Base-by-base conservation (phyloP, 1,140 invertebrate genomes). In the Phenacoccus solenopsis region DNA sequence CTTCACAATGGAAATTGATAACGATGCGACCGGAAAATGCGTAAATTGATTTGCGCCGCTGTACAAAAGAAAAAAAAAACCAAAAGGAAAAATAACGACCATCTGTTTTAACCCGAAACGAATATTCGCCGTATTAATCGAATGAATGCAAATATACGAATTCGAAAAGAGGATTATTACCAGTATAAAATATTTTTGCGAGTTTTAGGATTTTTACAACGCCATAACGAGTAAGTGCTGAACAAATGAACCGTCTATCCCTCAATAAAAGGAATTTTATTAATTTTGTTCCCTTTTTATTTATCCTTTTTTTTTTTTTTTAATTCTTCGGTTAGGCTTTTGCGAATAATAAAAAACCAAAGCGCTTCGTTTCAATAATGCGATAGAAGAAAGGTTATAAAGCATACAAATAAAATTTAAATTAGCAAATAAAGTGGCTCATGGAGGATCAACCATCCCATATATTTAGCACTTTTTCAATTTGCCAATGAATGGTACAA, bases 81-180 rank as follows among this genome's bases (percentile, higher is more conserved):
- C n/a, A n/a, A 49, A 49, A 16, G 20, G 16, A 49, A 49, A 49
- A n/a, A 49, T 49, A 49, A 49, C 20, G 38, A 49, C 38, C 38
- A 49, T 49, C 38, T 49, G 38, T 49, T 49, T n/a, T 16, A 49
- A 2, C 38, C 13, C 20, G 38, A 49, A 49, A 49, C 5, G 5
- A 49, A 49, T 9, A 9, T 49, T 49, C 16, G 38, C 20, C 38
- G 38, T 49, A 49, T n/a, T 9, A 49, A 49, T 49, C 38, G 38
- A 49, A 49, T 49, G 16, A 49, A 49, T n/a, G 38, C 38, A 49
- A 49, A 49, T 16, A 49, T 49, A n/a, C 3, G 4, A 49, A 49
- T 49, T 49, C 38, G 38, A 49, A 49, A 49, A 49, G 38, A 49
- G 38, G 38, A 49, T 49, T 49, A 49, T 49, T 49, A 49, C 38